phyloP scores from a whole-genome alignment of 2,888 invertebrate species.

The Cerceris rybyensis region DNA sequence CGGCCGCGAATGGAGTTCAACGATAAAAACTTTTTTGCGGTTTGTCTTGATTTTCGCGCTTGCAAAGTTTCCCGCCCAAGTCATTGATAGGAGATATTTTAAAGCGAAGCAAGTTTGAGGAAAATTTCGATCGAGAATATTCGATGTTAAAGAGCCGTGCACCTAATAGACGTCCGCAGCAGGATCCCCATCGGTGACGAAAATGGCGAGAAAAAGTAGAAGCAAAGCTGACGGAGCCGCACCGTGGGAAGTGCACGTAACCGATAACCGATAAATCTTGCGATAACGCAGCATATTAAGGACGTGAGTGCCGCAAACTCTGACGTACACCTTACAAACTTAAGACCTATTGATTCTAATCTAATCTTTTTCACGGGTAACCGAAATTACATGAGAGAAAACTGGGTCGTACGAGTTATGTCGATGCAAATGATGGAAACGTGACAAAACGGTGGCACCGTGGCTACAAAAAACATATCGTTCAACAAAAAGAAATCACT shows the following conservation, averaged over 20 bases:
- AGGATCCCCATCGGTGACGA: constrained; percentile 48
- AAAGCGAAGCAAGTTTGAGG: constrained; percentile 17
- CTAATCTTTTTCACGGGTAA: constrained; percentile 44
- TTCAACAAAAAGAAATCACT: too few relatives aligned
- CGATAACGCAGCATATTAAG: constrained; percentile 55
- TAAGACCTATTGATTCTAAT: constrained; percentile 47
- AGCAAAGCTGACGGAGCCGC: constrained; percentile 31
- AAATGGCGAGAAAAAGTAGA: constrained; percentile 51
- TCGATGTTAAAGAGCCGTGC: constrained; percentile 44
- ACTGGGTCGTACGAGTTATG: constrained; percentile 21
- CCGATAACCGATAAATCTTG: constrained; percentile 67
- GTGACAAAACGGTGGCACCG: neutral
- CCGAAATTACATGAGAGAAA: constrained; percentile 47
- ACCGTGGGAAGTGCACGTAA: constrained; percentile 49
- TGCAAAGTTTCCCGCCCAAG: neutral
- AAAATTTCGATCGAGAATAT: constrained; percentile 44
- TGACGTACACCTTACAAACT: constrained; percentile 35
- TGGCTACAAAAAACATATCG: too few relatives aligned
- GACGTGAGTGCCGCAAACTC: constrained; percentile 51
- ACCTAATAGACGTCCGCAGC: constrained; percentile 59
- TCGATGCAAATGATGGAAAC: neutral
- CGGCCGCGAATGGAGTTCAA: too few relatives aligned
- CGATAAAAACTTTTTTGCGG: neutral
- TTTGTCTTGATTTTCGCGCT: constrained; percentile 2
- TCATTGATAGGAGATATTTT: constrained; percentile 6